Base-by-base conservation (phyloP, 2,888 invertebrate species). In the Geotrupes spiniger region DNA sequence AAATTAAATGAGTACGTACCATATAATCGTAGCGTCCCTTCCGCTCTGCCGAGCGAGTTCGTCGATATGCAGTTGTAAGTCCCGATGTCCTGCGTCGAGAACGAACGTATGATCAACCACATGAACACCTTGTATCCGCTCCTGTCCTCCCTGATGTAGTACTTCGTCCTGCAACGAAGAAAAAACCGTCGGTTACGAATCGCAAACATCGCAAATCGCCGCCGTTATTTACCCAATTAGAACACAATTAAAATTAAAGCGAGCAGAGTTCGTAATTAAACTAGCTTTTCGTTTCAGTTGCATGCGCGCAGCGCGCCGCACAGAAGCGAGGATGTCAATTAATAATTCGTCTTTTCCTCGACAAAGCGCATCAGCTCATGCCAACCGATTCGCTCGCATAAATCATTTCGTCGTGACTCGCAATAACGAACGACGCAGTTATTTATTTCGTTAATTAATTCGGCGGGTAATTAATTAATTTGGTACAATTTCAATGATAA, bases 1-100 rank as follows among this genome's bases (percentile, higher is more conserved):
- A 26, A 25, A 43, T 11, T 12, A 11, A 5, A 11, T n/a, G 42
- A 25, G 15, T 42, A 63, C 78, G 78, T 66, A 83, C 82, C 80
- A 65, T 88, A 88, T 40, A 89, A 76, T 62, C 87, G 76, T 41
- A 89, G 76, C 1, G 85, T 85, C 31, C 86, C 87, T 67, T 89
- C 88, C 11, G 86, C 87, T 64, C 81, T 83, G 49, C 89, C 89
- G 40, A 89, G 75, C 1, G 87, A 87, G 72, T 89, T 89, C 45
- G 87, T 87, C 46, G 88, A 86, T 46, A 87, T 83, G 65, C 84
- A 84, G 64, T 78, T 80, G 72, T 83, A 83, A 36, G 79, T 78
- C 39, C 82, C 82, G 51, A 80, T 77, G 65, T 84, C 83, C 37
- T 73, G 70, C 44, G 68, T 68, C 40, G 75, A 73, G 64, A 83